Conservation (phyloP, 2,888 invertebrate species). For the Fabriciana adippe region DNA sequence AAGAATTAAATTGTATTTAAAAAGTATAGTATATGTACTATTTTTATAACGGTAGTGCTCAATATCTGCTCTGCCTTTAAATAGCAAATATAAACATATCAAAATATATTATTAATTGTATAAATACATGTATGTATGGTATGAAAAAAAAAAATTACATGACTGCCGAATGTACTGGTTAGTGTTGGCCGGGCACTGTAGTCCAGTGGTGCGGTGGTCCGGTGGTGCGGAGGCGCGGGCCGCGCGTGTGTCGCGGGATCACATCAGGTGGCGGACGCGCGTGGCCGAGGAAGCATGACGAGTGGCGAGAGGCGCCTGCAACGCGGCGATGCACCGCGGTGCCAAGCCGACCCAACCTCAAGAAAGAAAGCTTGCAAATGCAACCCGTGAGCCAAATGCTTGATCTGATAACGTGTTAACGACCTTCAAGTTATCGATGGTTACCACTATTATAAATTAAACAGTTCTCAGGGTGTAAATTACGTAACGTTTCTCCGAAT, state of each 20-base stretch:
- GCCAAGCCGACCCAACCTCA: slow-evolving; percentile 46
- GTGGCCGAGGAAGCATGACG: slow-evolving; percentile 42
- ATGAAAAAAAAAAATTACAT: slow-evolving; percentile 29
- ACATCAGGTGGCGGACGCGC: slow-evolving; percentile 26
- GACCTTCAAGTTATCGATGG: slow-evolving; percentile 48
- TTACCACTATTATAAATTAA: slow-evolving; percentile 24
- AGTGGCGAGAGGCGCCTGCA: slow-evolving; percentile 45
- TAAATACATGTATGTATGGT: background rate
- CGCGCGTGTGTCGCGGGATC: slow-evolving; percentile 4
- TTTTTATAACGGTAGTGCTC: background rate
- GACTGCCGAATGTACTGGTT: background rate
- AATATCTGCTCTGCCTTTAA: background rate
- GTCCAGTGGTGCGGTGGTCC: background rate
- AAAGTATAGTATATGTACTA: background rate
- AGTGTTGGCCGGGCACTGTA: too few relatives aligned
- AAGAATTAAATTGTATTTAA: background rate
- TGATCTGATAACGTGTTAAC: slow-evolving; percentile 50
- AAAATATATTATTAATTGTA: background rate
- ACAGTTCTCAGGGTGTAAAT: background rate
- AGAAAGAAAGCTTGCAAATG: slow-evolving; percentile 45
- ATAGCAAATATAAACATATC: background rate
- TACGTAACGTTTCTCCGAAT: background rate
- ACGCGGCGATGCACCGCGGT: slow-evolving; percentile 47
- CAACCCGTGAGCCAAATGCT: slow-evolving; percentile 48
- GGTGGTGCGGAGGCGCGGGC: background rate